Percentiles rank a stretch among this genome's conserved stretches.
These are phyloP conservation scores for Pterostichus niger DNA, from an alignment of 2,888 invertebrate genomes.

Conservation along the genomic window DNA sequence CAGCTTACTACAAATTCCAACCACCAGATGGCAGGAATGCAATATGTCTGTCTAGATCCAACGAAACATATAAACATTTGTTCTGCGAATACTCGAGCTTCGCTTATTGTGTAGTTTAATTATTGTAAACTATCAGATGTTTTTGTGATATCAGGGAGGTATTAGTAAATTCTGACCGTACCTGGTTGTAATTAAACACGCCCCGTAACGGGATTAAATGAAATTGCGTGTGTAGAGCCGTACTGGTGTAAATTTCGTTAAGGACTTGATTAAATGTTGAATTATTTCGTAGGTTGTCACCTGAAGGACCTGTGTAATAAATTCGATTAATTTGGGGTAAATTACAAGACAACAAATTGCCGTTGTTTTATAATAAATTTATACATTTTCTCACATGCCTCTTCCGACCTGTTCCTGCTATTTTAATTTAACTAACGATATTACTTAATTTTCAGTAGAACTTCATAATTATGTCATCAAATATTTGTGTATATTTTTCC, in stretches of 20 bases:
- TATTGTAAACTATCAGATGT: slow-evolving; percentile 60
- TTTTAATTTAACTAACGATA: background rate
- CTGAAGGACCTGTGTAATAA: slow-evolving; percentile 50
- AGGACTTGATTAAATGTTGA: slow-evolving; percentile 61
- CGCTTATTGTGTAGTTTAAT: slow-evolving; percentile 51
- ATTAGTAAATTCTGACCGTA: slow-evolving; percentile 59
- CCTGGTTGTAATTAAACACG: slow-evolving; percentile 65
- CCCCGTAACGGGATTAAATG: slow-evolving; percentile 61
- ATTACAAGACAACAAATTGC: slow-evolving; percentile 19
- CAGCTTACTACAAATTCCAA: slow-evolving; percentile 43
- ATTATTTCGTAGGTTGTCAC: slow-evolving; percentile 58
- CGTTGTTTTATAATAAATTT: slow-evolving; percentile 40
- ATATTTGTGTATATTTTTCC: too few relatives aligned
- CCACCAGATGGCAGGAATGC: slow-evolving; percentile 41
- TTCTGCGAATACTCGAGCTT: background rate
- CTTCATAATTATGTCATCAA: too few relatives aligned
- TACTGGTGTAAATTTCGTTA: slow-evolving; percentile 57
- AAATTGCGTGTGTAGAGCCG: slow-evolving; percentile 53
- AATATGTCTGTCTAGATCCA: slow-evolving; percentile 41
- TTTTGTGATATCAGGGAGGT: slow-evolving; percentile 44
- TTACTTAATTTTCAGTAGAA: too few relatives aligned
- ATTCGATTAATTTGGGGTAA: slow-evolving; percentile 52
- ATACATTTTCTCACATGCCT: background rate
- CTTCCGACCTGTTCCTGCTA: background rate
- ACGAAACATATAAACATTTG: slow-evolving; percentile 55